Percentiles rank a stretch among this genome's conserved stretches.
Conservation (phyloP, 2,797 vertebrate species). For the Channa striata region DNA sequence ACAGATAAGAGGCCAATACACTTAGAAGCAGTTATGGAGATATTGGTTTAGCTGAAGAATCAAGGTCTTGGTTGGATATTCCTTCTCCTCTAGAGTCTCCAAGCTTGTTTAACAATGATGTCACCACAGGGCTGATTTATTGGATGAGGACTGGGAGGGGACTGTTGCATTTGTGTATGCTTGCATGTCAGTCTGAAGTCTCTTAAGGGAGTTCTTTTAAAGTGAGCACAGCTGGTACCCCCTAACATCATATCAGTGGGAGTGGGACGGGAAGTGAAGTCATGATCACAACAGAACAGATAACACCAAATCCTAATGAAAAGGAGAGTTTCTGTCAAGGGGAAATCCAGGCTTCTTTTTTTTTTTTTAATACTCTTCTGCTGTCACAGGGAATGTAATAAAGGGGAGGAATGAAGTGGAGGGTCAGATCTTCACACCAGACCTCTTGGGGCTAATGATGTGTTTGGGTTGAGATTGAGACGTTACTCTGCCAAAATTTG, state of each 20-base stretch:
- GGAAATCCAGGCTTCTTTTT: slow-evolving; percentile 33
- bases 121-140: slow-evolving; percentile 75
- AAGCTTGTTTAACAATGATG: slow-evolving; percentile 79
- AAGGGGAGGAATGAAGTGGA: slow-evolving; percentile 47
- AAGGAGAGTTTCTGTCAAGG: slow-evolving; percentile 38
- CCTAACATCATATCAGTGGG: slow-evolving; percentile 68
- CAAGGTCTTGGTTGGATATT: slow-evolving; percentile 7
- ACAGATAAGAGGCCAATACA: slow-evolving; percentile 22
- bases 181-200: slow-evolving; percentile 55
- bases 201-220: slow-evolving; percentile 74
- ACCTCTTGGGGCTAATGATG: slow-evolving; percentile 47
- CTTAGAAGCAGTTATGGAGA: slow-evolving; percentile 8
- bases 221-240: slow-evolving; percentile 80
- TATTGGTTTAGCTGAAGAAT: slow-evolving; percentile 25
- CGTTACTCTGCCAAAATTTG: slow-evolving; percentile 37
- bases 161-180: slow-evolving; percentile 63
- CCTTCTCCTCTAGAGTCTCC: slow-evolving; percentile 41
- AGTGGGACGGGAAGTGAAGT: slow-evolving; percentile 77
- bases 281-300: slow-evolving; percentile 36
- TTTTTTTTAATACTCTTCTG: slow-evolving; percentile 24
- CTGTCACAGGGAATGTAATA: slow-evolving; percentile 44
- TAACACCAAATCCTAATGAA: slow-evolving; percentile 32
- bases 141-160: slow-evolving; percentile 73
- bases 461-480: slow-evolving; percentile 53
- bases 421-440: slow-evolving; percentile 47